Evolutionary conservation across 2,888 invertebrate species (phyloP).

Genomic region (Xestobium rufovillosum): DNA sequence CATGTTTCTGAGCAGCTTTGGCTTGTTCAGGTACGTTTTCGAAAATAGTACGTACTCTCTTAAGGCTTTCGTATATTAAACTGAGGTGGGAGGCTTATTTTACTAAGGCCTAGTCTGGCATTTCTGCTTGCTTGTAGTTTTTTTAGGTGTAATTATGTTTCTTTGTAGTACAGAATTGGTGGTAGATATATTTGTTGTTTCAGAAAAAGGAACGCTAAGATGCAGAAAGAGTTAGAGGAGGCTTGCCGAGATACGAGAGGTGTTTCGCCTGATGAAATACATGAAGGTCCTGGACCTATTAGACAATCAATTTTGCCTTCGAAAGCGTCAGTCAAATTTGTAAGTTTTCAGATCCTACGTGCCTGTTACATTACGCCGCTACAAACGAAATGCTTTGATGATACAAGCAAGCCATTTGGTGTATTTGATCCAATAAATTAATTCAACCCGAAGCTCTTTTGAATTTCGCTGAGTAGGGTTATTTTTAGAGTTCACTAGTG

Average conservation of each 20-base stretch:
- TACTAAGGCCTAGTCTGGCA: not conserved
- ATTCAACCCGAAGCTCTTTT: no score
- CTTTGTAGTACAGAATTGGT: slow-evolving; percentile 2
- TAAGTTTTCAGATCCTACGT: slow-evolving; percentile 58
- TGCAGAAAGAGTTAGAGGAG: slow-evolving; percentile 86
- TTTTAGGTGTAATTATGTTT: not conserved
- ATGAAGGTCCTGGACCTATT: slow-evolving; percentile 41
- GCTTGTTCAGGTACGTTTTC: slow-evolving; percentile 64
- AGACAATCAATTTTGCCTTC: slow-evolving; percentile 52
- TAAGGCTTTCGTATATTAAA: no score
- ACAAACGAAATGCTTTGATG: not conserved
- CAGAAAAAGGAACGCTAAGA: slow-evolving; percentile 81
- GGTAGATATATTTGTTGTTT: no score
- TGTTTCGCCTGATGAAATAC: slow-evolving; percentile 45
- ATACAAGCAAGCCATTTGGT: not conserved
- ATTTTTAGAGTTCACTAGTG: no score
- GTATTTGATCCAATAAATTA: no score
- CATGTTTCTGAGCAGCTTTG: slow-evolving; percentile 65
- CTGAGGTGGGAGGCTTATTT: not conserved
- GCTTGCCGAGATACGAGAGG: slow-evolving; percentile 70
- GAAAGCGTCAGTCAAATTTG: slow-evolving; percentile 65
- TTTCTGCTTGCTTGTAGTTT: slow-evolving; percentile 2
- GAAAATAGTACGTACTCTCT: not conserved
- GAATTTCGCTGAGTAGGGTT: no score
- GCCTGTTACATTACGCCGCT: not conserved